Percentiles rank a stretch among this genome's conserved stretches.
phyloP scores from a whole-genome alignment of 1,140 invertebrate species.

The Bombus terrestris region DNA sequence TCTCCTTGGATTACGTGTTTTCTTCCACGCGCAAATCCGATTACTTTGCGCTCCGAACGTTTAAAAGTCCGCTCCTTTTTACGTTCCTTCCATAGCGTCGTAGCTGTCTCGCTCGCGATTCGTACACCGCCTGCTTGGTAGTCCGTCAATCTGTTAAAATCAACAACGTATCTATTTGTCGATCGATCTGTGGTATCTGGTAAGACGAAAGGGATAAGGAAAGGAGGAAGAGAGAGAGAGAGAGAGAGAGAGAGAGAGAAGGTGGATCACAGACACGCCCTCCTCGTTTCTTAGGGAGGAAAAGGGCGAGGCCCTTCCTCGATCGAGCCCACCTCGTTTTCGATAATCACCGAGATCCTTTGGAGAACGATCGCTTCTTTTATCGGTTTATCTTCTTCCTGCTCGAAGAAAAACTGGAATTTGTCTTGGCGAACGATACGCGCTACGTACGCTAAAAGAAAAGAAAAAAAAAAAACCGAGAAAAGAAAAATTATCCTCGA shows the following conservation, averaged over 20 bases:
- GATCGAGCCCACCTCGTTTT: constrained; percentile 50
- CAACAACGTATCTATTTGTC: background rate
- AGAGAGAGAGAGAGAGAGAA: background rate
- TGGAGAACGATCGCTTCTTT: constrained; percentile 23
- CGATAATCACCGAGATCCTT: constrained; percentile 62
- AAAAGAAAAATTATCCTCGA: too few relatives aligned
- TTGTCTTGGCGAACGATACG: background rate
- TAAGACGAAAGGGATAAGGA: background rate
- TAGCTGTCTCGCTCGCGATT: too few relatives aligned
- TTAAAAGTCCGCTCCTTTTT: too few relatives aligned
- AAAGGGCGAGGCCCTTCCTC: constrained; percentile 44
- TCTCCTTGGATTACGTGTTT: background rate
- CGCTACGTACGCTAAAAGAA: rapidly evolving
- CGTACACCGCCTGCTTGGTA: too few relatives aligned
- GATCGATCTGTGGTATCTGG: background rate
- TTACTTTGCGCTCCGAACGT: background rate
- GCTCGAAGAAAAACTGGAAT: background rate
- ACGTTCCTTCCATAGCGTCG: too few relatives aligned
- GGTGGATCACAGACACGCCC: constrained; percentile 30
- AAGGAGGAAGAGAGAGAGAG: background rate
- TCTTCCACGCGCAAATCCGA: background rate
- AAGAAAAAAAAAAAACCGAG: rapidly evolving
- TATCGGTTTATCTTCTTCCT: background rate
- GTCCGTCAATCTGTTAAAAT: too few relatives aligned
- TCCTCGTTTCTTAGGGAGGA: constrained; percentile 48